Percentiles rank a stretch among this genome's conserved stretches.
Conservation (phyloP, 2,113 vertebrate species). For the Cranoglanis bouderius region DNA sequence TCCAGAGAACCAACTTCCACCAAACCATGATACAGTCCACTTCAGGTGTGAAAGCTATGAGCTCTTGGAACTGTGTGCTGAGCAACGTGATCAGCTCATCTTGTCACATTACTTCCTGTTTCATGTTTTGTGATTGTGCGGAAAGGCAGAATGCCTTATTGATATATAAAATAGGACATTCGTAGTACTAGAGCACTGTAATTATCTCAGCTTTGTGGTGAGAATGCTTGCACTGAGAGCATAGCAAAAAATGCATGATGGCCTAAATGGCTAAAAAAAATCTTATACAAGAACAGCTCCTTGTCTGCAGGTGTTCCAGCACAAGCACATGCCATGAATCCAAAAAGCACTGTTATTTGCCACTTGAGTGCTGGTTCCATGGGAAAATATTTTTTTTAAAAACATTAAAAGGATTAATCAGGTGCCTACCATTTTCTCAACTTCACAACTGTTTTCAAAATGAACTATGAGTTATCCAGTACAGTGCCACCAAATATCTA, state of each 20-base stretch:
- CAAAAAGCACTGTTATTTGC: neutral
- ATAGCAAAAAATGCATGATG: neutral
- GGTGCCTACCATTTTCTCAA: neutral
- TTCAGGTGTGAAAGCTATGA: neutral
- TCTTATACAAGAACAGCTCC: neutral
- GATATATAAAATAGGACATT: neutral
- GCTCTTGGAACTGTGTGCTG: neutral
- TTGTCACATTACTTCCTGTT: neutral
- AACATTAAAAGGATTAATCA: neutral
- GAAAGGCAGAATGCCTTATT: neutral
- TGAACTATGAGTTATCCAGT: neutral
- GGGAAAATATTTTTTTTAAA: too few species aligned
- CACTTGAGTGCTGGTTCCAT: neutral
- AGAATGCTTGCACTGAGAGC: neutral
- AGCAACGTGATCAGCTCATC: neutral
- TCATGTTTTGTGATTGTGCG: neutral
- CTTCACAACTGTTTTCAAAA: neutral
- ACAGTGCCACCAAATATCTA: neutral
- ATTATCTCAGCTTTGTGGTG: neutral
- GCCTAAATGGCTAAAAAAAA: neutral
- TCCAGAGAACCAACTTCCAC: neutral
- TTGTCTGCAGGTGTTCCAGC: neutral
- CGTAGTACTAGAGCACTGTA: neutral
- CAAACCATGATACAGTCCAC: neutral
- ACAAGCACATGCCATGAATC: neutral